phyloP scores from a whole-genome alignment of 2,888 invertebrate species.

The Monopis laevigella region DNA sequence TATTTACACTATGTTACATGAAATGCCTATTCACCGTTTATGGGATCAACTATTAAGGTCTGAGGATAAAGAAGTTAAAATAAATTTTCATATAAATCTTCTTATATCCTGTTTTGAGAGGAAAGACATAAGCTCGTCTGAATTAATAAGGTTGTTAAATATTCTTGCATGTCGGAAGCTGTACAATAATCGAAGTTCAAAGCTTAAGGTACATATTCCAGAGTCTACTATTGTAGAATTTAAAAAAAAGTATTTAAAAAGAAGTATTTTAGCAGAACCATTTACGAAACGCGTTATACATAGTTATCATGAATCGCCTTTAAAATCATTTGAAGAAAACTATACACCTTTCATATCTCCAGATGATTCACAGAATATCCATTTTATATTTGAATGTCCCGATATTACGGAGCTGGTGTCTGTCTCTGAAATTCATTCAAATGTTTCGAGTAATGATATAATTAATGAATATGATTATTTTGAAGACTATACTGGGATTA shows the following conservation, averaged over 20 bases:
- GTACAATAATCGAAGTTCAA: conserved; percentile 48
- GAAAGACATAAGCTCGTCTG: conserved; percentile 42
- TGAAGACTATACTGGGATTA: conserved; percentile 42
- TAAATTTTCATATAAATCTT: conserved; percentile 48
- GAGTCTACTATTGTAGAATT: conserved; percentile 37
- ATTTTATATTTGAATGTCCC: conserved; percentile 53
- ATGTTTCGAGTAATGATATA: conserved; percentile 35
- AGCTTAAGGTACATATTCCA: conserved; percentile 34
- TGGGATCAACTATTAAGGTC: conserved; percentile 33
- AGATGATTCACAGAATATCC: too few relatives aligned
- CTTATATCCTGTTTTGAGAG: conserved; percentile 48
- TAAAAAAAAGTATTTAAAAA: conserved; percentile 48
- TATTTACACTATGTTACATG: conserved; percentile 33
- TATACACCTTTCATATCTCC: background rate
- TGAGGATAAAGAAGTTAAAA: conserved; percentile 39
- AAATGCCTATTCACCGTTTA: conserved; percentile 43
- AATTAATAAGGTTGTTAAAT: conserved; percentile 43
- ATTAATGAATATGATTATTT: conserved; percentile 52
- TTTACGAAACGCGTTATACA: conserved; percentile 25
- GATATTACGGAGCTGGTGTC: conserved; percentile 53
- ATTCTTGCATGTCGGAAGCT: conserved; percentile 49
- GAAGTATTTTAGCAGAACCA: conserved; percentile 46
- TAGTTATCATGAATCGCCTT: background rate
- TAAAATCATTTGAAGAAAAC: background rate
- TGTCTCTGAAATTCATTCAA: conserved; percentile 43